Conservation (phyloP, 2,113 vertebrate genomes). For the Atrichornis clamosus region DNA sequence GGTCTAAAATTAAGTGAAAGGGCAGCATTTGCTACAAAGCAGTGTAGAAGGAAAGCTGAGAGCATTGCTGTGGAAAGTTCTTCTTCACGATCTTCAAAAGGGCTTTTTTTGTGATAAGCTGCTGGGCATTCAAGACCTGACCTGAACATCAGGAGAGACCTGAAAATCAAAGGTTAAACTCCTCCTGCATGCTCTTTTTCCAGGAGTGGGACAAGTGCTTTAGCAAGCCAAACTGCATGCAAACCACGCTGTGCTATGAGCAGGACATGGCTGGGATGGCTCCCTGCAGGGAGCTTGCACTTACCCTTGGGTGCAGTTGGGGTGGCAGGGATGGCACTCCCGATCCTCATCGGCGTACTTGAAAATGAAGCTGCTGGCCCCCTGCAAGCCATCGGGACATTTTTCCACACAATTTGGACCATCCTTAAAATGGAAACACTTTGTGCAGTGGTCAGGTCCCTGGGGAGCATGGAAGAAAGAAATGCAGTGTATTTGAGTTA, state of each 20-base stretch:
- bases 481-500: not conserved
- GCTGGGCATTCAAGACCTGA: not conserved
- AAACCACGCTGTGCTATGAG: not conserved
- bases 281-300: not conserved
- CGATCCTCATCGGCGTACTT: conserved; percentile 93
- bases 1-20: not conserved
- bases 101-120: not conserved
- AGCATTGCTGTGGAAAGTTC: not conserved
- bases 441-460: conserved; percentile 93
- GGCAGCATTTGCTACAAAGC: not conserved
- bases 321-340: conserved; percentile 93
- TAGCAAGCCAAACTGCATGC: not conserved
- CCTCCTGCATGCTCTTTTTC: not conserved
- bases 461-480: conserved; percentile 40
- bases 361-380: conserved; percentile 95
- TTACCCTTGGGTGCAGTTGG: conserved; percentile 97
- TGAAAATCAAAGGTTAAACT: not conserved
- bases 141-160: not conserved
- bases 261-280: fast-evolving
- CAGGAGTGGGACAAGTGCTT: not conserved
- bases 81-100: not conserved
- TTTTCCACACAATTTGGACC: conserved; percentile 97
- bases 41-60: not conserved
- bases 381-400: conserved; percentile 93
- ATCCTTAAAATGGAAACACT: conserved; percentile 95